Evolutionary conservation across 2,797 vertebrate genomes (phyloP), one percentile per base, ranked within the genome.

Genomic region (Apodemus agrarius): DNA sequence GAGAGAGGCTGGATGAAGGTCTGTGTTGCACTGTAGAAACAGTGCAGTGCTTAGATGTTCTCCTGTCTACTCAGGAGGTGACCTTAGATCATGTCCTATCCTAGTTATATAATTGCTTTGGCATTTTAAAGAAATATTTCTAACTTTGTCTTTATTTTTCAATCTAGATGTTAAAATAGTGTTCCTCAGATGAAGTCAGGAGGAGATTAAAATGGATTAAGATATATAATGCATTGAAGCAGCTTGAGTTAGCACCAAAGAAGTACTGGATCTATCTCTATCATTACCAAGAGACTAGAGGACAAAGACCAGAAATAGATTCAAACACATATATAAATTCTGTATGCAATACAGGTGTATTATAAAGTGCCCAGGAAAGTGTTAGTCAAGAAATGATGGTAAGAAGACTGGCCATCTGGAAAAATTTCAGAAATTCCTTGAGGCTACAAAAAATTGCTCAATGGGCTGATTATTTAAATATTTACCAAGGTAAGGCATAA

Each of bases 351-450:
- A 40, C 5, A 94, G 29, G 49, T 87, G 3, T 61, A 37, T 79
- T 65, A 29, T 54, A 72, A 89, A 34, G 75, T 14, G 69, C 0
- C 1, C 16, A 95, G 54, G 67, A 34, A 89, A n/a, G 22, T 4
- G 4, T 83, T 88, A 79, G 21, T 76, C 10, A 46, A 31, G 81
- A 90, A 89, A 76, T 43, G 13, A n/a, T 49, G 37, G 72, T 84
- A 34, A 92, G 88, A 93, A 95, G 88, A 75, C 31, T 76, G 63
- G 49, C 12, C 81, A 12, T 49, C 16, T 85, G 76, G 43, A 90
- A 59, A 80, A 93, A 69, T 63, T 34, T 22, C 29, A 74, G 59
- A 79, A 59, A 88, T 34, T 88, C 21, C 11, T 26, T 92, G 46
- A 85, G 59, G 76, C 6, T 52, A 16, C 40, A 46, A 69, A 59